Percentiles rank a stretch among this genome's conserved stretches.
phyloP scores from a whole-genome alignment of 2,888 invertebrate species.

The Entomobrya multifasciata region DNA sequence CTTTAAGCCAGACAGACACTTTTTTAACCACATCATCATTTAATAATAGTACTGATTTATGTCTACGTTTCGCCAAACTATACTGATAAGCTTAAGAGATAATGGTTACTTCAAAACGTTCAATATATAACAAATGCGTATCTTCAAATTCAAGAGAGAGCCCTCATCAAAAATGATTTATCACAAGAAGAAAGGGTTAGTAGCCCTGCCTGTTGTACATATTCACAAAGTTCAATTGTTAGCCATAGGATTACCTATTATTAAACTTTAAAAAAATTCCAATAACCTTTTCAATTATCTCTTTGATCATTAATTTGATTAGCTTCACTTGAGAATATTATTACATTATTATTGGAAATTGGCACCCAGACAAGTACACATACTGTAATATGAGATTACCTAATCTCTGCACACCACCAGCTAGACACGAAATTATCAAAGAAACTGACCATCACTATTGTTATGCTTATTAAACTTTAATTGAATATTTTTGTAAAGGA shows the following conservation, averaged over 20 bases:
- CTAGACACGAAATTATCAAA: conserved; percentile 5
- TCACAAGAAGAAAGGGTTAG: not conserved
- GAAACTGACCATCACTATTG: conserved; percentile 22
- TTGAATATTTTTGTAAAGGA: conserved; percentile 13
- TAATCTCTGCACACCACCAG: too few species aligned
- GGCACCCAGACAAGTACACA: conserved; percentile 37
- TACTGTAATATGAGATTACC: too few species aligned
- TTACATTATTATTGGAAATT: too few species aligned
- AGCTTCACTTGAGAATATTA: too few species aligned
- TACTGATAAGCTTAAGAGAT: too few species aligned
- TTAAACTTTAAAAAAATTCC: conserved; percentile 30
- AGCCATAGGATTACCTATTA: not conserved
- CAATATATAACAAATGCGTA: too few species aligned
- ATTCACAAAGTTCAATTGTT: not conserved
- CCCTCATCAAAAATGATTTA: conserved; percentile 37
- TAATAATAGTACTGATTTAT: conserved; percentile 36
- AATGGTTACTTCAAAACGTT: too few species aligned
- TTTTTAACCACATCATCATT: conserved; percentile 59
- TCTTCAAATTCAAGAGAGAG: too few species aligned
- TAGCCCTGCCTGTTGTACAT: not conserved
- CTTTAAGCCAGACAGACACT: not conserved
- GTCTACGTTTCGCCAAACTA: too few species aligned
- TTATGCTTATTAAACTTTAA: not conserved
- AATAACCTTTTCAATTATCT: conserved; percentile 27
- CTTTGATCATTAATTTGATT: conserved; percentile 23